Base-by-base conservation (phyloP, 1,140 invertebrate genomes). In the Eubasilissa regina region DNA sequence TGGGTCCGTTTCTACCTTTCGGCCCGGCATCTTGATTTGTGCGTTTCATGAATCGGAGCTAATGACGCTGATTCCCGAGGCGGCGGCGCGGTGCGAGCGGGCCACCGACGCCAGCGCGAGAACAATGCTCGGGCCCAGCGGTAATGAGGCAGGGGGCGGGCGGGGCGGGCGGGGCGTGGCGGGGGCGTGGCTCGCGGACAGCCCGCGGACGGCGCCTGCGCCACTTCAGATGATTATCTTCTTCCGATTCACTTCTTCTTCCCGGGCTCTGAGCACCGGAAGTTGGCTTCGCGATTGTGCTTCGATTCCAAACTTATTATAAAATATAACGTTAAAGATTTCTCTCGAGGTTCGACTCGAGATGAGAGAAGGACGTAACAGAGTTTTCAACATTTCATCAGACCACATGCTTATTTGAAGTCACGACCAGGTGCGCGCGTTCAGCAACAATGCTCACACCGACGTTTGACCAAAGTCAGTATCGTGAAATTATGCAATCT, bases 151-250 rank as follows among this genome's bases (percentile, higher is more conserved):
- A 13, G 35, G 45, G 45, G 17, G 11, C 45, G 68, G n/a, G 68
- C 68, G 68, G 68, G 43, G 68, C 17, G 47, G 47, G 72, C n/a
- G 56, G 72, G 72, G 72, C 72, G 72, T 55, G 72, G 12, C 51
- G 72, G 72, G 66, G 51, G 47, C 43, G 72, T 13, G 51, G 47
- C 25, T 12, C 19, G 47, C 35, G 51, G 21, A 25, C 72, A 60
- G 51, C 72, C 56, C 72, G 55, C 72, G 19, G 6, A 17, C 7
- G 51, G 47, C 19, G 25, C 72, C 47, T 55, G 72, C 72, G 72
- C 72, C 66, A 21, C 43, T 17, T 70, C 12, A 19, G 66, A 70
- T 70, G 13, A 43, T 43, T 43, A 64, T 64, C 60, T 44, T 21
- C 13, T 21, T n/a, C n/a, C n/a, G n/a, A n/a, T n/a, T 62, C 6